Evolutionary conservation across 1,140 invertebrate species (phyloP).

Genomic region (Cepaea nemoralis): DNA sequence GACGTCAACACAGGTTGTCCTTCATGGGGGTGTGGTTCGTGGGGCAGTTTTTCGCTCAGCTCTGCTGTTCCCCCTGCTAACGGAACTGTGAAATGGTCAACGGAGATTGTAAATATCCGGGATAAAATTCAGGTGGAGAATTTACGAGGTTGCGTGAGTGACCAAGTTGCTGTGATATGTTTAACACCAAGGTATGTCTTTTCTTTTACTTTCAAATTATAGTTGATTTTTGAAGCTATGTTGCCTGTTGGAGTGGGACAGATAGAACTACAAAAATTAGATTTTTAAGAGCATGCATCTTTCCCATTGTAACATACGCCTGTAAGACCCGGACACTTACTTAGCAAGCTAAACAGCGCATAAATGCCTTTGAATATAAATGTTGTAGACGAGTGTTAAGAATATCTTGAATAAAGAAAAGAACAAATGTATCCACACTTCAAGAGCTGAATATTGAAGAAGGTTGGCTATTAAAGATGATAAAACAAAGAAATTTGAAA

Average conservation of each 20-base stretch:
- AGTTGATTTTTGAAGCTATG: background rate
- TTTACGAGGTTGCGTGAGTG: constrained; percentile 50
- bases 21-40: constrained; percentile 49
- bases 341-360: background rate
- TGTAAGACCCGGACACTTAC: background rate
- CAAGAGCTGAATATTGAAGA: too few relatives aligned
- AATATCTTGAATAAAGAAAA: too few relatives aligned
- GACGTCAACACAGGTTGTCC: constrained; percentile 45
- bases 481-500: too few relatives aligned
- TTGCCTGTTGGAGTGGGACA: too few relatives aligned
- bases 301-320: too few relatives aligned
- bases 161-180: constrained; percentile 47
- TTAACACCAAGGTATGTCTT: constrained; percentile 44
- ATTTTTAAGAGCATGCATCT: too few relatives aligned
- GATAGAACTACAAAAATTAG: too few relatives aligned
- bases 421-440: too few relatives aligned
- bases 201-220: background rate
- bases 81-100: background rate
- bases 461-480: too few relatives aligned
- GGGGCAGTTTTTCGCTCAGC: constrained; percentile 49
- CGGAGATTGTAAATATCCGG: constrained; percentile 26
- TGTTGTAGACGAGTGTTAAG: too few relatives aligned
- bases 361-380: background rate
- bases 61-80: constrained; percentile 29
- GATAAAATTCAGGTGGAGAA: constrained; percentile 15